phyloP scores from a whole-genome alignment of 2,113 vertebrate species.

The Varanus salvator region DNA sequence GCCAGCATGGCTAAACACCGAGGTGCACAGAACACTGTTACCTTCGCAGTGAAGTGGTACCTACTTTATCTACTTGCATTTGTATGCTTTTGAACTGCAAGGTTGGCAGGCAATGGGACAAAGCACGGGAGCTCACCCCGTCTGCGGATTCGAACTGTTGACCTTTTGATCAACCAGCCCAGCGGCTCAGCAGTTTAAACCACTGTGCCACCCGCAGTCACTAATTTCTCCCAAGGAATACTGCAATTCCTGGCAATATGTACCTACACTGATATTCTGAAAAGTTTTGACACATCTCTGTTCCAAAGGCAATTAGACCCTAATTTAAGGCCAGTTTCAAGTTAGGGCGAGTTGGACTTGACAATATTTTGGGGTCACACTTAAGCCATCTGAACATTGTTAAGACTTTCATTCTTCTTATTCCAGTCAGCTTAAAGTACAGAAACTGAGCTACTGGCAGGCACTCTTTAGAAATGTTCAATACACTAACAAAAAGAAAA shows the following conservation, averaged over 20 bases:
- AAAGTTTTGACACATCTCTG: not conserved
- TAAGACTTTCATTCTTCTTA: not conserved
- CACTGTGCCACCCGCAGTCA: too few species aligned
- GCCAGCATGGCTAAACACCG: too few species aligned
- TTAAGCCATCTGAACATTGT: not conserved
- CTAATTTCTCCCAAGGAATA: not conserved
- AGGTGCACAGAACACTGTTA: too few species aligned
- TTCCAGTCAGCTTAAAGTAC: constrained; percentile 21
- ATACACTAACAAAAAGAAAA: constrained; percentile 46
- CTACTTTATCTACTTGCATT: too few species aligned
- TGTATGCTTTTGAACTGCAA: too few species aligned
- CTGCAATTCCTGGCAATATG: not conserved
- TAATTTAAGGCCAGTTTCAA: not conserved
- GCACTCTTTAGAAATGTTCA: constrained; percentile 30
- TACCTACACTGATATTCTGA: not conserved
- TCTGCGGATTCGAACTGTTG: too few species aligned
- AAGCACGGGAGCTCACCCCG: too few species aligned
- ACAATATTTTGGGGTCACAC: not conserved
- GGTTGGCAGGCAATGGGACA: too few species aligned
- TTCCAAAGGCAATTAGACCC: not conserved
- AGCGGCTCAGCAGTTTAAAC: too few species aligned
- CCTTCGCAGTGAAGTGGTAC: too few species aligned
- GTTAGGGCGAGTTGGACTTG: not conserved
- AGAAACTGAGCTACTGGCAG: constrained; percentile 5
- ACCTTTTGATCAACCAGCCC: too few species aligned